Evolutionary conservation across 2,888 invertebrate species (phyloP), one percentile per base, ranked within the genome.

Genomic region (Alloscopus bannaensis): DNA sequence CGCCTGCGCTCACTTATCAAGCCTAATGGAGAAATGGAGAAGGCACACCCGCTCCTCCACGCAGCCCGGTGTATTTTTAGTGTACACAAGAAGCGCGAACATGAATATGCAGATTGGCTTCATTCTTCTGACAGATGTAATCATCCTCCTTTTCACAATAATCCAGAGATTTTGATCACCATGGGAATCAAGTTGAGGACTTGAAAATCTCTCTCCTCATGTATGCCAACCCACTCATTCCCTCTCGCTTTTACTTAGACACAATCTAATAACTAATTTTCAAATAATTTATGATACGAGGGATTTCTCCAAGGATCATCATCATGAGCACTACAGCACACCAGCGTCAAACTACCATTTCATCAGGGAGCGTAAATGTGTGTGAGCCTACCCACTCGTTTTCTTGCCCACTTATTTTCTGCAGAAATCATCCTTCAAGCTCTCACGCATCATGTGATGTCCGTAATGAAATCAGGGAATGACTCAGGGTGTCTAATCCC

Each of bases 81-180:
- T 40, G 18, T 18, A 18, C 29, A 8, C 18, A 3, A 20, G 36
- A n/a, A 3, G 40, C 29, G 16, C 16, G 59, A 70, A 60, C 59
- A 57, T 69, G 31, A 47, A 45, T 70, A 70, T 70, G 70, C 59
- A 70, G 45, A 70, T 70, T 47, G 31, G 47, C 45, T 45, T 59
- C 22, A 28, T 70, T 29, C 20, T 70, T 57, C 57, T 69, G 70
- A 70, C 60, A 60, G 47, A 60, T 47, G 47, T 47, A 70, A 70
- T 59, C 59, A 59, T 57, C 57, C n/a, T 59, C 3, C 45, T 45
- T 3, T 45, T 45, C 45, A 45, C n/a, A 45, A 16, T 45, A 16
- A 45, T 45, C 45, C 45, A 18, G 45, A 36, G 26, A 55, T 22
- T 47, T 4, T 4, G 55, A 55, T 22, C 55, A 13, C 11, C 57